Conservation (phyloP, 2,888 invertebrate species). For the Rotaria sp. region DNA sequence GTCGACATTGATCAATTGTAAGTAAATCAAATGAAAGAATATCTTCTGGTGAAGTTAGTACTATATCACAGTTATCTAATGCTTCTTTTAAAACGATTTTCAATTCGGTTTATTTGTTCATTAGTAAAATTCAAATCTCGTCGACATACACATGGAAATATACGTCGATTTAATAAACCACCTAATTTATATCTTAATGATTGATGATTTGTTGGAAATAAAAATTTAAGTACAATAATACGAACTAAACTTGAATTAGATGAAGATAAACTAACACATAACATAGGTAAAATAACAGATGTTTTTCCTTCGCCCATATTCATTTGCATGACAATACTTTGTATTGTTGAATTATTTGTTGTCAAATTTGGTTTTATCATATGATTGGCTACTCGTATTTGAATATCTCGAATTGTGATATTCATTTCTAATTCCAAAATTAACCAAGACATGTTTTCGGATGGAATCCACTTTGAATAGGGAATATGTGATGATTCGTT, state of each 20-base stretch:
- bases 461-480: neutral
- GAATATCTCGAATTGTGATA: neutral
- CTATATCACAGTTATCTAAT: neutral
- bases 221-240: neutral
- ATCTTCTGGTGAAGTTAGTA: neutral
- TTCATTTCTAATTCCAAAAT: neutral
- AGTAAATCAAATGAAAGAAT: constrained; percentile 21
- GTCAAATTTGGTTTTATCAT: neutral
- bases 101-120: neutral
- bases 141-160: neutral
- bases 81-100: neutral
- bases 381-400: neutral
- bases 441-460: neutral
- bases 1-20: neutral
- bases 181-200: constrained; percentile 3
- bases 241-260: neutral
- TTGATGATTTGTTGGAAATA: constrained; percentile 12
- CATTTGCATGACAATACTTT: neutral
- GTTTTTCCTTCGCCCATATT: constrained; percentile 7
- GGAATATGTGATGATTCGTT: neutral
- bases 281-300: neutral
- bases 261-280: neutral
- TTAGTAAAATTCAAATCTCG: neutral
- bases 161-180: neutral
- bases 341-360: neutral